Conservation (phyloP, 2,797 vertebrate species). For the Astyanax mexicanus region DNA sequence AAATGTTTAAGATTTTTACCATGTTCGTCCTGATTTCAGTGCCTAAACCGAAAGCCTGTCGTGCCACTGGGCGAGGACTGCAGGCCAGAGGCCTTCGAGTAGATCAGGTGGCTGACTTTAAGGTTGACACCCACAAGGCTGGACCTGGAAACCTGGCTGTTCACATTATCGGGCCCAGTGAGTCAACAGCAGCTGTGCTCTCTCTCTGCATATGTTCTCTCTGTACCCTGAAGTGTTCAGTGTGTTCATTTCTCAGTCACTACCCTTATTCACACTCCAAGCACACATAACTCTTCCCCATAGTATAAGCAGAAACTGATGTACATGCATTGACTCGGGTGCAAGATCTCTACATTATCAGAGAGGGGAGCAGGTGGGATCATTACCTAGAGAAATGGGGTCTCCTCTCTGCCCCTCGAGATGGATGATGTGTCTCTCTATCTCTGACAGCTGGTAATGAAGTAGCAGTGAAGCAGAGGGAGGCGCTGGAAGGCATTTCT, state of each 20-base stretch:
- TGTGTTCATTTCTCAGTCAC: background rate
- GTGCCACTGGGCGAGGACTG: slow-evolving; percentile 86
- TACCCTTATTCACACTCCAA: background rate
- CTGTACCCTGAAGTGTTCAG: background rate
- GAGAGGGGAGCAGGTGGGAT: slow-evolving; percentile 67
- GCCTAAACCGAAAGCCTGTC: slow-evolving; percentile 83
- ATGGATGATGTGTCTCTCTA: background rate
- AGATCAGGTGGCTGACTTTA: slow-evolving; percentile 88
- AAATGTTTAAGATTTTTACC: no score
- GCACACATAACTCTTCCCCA: no score
- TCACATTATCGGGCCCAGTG: slow-evolving; percentile 44
- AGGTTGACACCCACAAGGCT: slow-evolving; percentile 87
- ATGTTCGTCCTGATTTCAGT: background rate
- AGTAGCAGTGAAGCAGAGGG: slow-evolving; percentile 28
- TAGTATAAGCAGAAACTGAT: background rate
- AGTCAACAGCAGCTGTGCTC: slow-evolving; percentile 23
- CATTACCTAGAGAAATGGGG: background rate
- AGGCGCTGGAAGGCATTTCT: slow-evolving; percentile 70
- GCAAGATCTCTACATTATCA: background rate
- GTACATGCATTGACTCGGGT: background rate
- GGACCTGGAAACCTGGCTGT: slow-evolving; percentile 89
- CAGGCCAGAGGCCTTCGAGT: slow-evolving; percentile 88
- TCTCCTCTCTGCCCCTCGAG: background rate
- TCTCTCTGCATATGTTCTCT: slow-evolving; percentile 12
- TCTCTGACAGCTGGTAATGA: slow-evolving; percentile 56